Evolutionary conservation across 2,888 invertebrate species (phyloP).

Genomic region (Sthenelais limicola): DNA sequence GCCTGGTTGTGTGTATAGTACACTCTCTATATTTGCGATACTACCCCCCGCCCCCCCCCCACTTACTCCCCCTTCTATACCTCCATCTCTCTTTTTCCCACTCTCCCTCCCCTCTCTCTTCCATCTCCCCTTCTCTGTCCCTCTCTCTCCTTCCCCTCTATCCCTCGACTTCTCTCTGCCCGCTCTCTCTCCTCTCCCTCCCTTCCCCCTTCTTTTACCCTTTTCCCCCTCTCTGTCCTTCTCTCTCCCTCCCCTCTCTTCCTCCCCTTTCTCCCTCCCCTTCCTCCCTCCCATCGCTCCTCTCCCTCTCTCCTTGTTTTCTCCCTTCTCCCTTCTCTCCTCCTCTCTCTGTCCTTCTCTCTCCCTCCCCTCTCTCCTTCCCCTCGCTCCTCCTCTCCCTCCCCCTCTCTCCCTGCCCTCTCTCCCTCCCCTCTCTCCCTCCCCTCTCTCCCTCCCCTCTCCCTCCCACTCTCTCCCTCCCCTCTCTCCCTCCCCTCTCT

Average conservation of each 20-base stretch:
- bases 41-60: slow-evolving; percentile 9
- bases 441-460: too few species aligned
- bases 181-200: neutral
- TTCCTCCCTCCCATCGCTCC: neutral
- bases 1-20: too few species aligned
- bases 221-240: neutral
- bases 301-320: neutral
- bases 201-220: slow-evolving; percentile 1
- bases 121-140: neutral
- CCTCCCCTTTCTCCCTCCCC: neutral
- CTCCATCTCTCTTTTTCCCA: neutral
- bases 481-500: too few species aligned
- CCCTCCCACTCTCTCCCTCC: too few species aligned
- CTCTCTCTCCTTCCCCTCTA: neutral
- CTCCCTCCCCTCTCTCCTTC: too few species aligned
- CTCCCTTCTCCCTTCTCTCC: neutral
- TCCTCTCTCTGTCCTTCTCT: neutral
- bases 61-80: neutral
- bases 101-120: neutral
- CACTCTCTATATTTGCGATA: neutral
- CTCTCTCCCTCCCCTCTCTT: neutral
- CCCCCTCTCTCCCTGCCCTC: too few species aligned
- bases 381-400: too few species aligned
- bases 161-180: neutral
- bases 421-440: too few species aligned